Percentiles rank a stretch among this genome's conserved stretches.
Conservation (phyloP, 23 tunicate species). For the Botrylloides violaceus region DNA sequence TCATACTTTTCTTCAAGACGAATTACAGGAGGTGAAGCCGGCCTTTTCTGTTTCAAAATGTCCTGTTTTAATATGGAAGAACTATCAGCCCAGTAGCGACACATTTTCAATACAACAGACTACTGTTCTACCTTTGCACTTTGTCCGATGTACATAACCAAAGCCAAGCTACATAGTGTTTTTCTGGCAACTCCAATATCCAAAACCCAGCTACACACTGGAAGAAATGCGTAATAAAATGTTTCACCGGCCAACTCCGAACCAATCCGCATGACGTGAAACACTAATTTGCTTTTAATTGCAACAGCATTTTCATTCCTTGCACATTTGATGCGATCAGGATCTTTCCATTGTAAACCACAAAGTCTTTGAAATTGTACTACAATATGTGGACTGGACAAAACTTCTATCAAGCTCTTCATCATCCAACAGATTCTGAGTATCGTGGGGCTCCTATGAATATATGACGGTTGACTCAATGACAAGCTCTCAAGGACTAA, state of each 20-base stretch:
- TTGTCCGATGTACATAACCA: slow-evolving; percentile 76
- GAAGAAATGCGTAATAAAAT: slow-evolving; percentile 70
- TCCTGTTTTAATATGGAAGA: too few relatives aligned
- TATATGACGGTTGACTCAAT: too few relatives aligned
- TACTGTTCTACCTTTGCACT: slow-evolving; percentile 49
- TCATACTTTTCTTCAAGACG: slow-evolving; percentile 67
- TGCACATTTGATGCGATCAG: slow-evolving; percentile 7
- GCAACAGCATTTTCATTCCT: not conserved
- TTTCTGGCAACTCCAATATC: slow-evolving; percentile 56
- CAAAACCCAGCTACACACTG: slow-evolving; percentile 68
- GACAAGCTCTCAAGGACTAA: too few relatives aligned
- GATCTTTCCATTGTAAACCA: slow-evolving; percentile 56
- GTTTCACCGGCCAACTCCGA: slow-evolving; percentile 75
- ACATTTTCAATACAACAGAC: not conserved
- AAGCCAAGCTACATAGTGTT: slow-evolving; percentile 36
- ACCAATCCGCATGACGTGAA: slow-evolving; percentile 32
- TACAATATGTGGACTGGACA: slow-evolving; percentile 38
- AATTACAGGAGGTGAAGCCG: slow-evolving; percentile 76
- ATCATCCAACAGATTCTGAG: not conserved
- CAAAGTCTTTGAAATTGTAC: slow-evolving; percentile 56
- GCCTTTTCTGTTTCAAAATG: slow-evolving; percentile 52
- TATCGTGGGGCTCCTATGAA: too few relatives aligned
- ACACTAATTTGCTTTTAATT: slow-evolving; percentile 13
- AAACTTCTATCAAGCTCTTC: slow-evolving; percentile 13
- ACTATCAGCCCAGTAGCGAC: too few relatives aligned